Percentiles rank a stretch among this genome's conserved stretches.
Evolutionary conservation across 2,797 vertebrate species (phyloP).

Genomic region (Catharus ustulatus): DNA sequence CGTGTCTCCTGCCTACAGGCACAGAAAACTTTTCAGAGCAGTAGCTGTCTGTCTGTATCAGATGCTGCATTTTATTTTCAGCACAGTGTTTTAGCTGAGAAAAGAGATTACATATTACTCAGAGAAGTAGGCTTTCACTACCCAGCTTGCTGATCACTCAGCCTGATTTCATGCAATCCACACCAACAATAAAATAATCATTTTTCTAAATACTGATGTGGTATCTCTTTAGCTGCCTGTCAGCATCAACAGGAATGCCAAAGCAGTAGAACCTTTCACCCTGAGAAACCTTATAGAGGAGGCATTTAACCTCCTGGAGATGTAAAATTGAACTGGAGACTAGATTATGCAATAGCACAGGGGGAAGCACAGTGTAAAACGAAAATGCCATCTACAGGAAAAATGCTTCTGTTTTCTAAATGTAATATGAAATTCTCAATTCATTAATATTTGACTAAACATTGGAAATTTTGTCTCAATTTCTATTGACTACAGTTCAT

Average conservation of each 20-base stretch:
- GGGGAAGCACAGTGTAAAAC: not conserved
- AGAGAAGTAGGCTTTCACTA: not conserved
- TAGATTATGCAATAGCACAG: not conserved
- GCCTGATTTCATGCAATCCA: not conserved
- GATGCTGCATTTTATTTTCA: not conserved
- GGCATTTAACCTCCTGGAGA: not conserved
- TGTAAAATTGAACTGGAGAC: constrained; percentile 5
- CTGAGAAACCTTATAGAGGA: not conserved
- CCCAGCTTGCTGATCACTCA: not conserved
- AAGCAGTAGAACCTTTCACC: not conserved
- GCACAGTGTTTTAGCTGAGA: not conserved
- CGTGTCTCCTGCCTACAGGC: not conserved
- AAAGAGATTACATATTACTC: not conserved
- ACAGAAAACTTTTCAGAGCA: not conserved
- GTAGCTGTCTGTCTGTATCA: not conserved
- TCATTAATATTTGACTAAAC: constrained; percentile 12
- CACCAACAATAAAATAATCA: not conserved
- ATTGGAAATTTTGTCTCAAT: not conserved
- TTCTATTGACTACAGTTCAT: not conserved
- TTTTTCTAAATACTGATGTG: not conserved
- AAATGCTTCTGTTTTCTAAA: not conserved
- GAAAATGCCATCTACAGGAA: not conserved
- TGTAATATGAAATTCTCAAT: not conserved
- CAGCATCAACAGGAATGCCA: not conserved
- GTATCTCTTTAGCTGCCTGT: not conserved